Evolutionary conservation across 2,797 vertebrate species (phyloP).

Genomic region (Podarcis siculus): DNA sequence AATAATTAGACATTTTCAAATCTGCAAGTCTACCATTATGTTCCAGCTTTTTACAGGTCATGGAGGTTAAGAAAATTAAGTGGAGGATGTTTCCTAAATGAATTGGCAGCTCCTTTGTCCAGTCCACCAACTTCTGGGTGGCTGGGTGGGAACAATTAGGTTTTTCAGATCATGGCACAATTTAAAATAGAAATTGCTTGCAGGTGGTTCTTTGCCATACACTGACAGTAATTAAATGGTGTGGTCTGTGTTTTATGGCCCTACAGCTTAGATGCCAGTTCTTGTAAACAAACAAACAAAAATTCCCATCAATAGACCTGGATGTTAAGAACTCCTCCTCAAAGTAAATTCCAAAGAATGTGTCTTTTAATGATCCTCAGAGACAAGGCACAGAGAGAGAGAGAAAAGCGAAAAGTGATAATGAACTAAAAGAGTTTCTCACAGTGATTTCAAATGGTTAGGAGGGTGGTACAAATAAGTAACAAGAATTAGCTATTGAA

Average conservation of each 20-base stretch:
- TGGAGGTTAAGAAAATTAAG: not conserved
- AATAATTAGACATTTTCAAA: not conserved
- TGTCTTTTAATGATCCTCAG: slow-evolving; percentile 1
- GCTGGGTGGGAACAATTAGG: not conserved
- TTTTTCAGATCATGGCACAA: slow-evolving; percentile 13
- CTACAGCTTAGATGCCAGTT: slow-evolving; percentile 15
- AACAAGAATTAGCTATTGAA: not conserved
- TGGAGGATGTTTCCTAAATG: not conserved
- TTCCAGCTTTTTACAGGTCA: not conserved
- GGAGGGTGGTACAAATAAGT: not conserved
- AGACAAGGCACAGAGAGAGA: slow-evolving; percentile 3
- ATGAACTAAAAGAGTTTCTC: not conserved
- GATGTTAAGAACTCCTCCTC: not conserved
- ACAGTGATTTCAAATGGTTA: slow-evolving; percentile 18
- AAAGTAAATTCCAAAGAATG: not conserved
- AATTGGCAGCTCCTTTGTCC: not conserved
- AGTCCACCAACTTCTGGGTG: slow-evolving; percentile 1
- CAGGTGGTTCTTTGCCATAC: not conserved
- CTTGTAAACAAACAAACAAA: not conserved
- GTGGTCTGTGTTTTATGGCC: slow-evolving; percentile 33
- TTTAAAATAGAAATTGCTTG: slow-evolving; percentile 19
- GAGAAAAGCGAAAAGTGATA: not conserved
- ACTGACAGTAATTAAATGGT: not conserved
- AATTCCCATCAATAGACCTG: not conserved
- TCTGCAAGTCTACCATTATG: not conserved